phyloP scores from a whole-genome alignment of 2,888 invertebrate species.

The Drosophila tanythrix region DNA sequence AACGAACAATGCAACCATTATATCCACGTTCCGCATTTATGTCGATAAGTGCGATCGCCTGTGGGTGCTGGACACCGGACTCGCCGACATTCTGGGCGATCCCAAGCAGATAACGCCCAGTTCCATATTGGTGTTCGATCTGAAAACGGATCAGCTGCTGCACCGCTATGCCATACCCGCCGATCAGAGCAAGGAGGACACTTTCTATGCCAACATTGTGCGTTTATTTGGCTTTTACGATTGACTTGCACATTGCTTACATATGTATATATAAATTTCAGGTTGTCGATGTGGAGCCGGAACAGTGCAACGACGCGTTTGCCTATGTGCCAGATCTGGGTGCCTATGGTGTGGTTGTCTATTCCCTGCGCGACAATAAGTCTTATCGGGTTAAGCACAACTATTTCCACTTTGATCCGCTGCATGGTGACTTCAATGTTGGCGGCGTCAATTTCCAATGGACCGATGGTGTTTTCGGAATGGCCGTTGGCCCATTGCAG shows the following conservation, averaged over 20 bases:
- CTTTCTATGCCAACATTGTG: constrained; percentile 93
- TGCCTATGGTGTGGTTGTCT: constrained; percentile 91
- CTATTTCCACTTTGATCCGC: constrained; percentile 93
- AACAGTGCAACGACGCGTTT: constrained; percentile 90
- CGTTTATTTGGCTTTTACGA: constrained; percentile 80
- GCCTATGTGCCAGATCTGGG: constrained; percentile 92
- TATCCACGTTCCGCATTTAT: constrained; percentile 90
- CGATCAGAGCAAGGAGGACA: constrained; percentile 89
- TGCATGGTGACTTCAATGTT: constrained; percentile 91
- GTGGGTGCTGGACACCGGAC: constrained; percentile 92
- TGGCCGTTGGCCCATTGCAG: constrained; percentile 88
- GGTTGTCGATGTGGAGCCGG: constrained; percentile 89
- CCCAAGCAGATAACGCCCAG: constrained; percentile 88
- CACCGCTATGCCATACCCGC: constrained; percentile 89
- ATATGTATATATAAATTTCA: constrained; percentile 70
- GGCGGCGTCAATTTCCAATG: constrained; percentile 93
- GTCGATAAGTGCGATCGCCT: constrained; percentile 92
- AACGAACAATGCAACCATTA: constrained; percentile 87
- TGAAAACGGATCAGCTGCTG: constrained; percentile 90
- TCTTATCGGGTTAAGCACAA: constrained; percentile 93
- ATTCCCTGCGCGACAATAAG: constrained; percentile 89
- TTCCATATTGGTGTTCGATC: constrained; percentile 88
- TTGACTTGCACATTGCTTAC: not conserved
- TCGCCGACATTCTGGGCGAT: constrained; percentile 90
- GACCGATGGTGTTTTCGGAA: constrained; percentile 93